Conservation (phyloP, 2,888 invertebrate species). For the Pyrrhia umbra region DNA sequence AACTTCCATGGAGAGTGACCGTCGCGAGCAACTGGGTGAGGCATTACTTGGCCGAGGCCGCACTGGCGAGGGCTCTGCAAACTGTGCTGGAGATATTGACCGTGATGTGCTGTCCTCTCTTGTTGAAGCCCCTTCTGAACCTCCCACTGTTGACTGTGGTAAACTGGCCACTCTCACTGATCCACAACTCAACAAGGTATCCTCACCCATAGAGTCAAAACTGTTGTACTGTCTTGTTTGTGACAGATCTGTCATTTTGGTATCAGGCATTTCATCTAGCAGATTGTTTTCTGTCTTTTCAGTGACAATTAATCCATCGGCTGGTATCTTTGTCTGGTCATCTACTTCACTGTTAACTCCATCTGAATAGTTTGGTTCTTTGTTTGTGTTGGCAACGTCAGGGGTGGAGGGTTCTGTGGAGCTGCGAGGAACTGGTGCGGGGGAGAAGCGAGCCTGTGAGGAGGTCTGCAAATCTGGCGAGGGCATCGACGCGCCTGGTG, state of each 20-base stretch:
- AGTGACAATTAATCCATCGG: conserved; percentile 87
- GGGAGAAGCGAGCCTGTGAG: conserved; percentile 73
- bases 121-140: conserved; percentile 79
- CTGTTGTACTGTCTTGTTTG: conserved; percentile 87
- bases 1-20: conserved; percentile 87
- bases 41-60: conserved; percentile 78
- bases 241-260: conserved; percentile 88
- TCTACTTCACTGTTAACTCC: conserved; percentile 79
- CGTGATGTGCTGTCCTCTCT: conserved; percentile 85
- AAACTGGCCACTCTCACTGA: conserved; percentile 83
- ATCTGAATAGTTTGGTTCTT: conserved; percentile 82
- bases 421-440: conserved; percentile 72
- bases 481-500: conserved; percentile 83
- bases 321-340: conserved; percentile 82
- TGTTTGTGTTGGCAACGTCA: conserved; percentile 78
- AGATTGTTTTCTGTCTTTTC: conserved; percentile 87
- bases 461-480: conserved; percentile 70
- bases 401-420: conserved; percentile 78
- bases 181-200: conserved; percentile 84
- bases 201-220: conserved; percentile 88
- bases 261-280: conserved; percentile 88
- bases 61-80: conserved; percentile 86
- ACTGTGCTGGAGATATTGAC: conserved; percentile 86
- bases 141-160: conserved; percentile 80
- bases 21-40: conserved; percentile 86